Evolutionary conservation across 2,113 vertebrate species (phyloP), one percentile per base, ranked within the genome.

Genomic region (Apaloderma vittatum): DNA sequence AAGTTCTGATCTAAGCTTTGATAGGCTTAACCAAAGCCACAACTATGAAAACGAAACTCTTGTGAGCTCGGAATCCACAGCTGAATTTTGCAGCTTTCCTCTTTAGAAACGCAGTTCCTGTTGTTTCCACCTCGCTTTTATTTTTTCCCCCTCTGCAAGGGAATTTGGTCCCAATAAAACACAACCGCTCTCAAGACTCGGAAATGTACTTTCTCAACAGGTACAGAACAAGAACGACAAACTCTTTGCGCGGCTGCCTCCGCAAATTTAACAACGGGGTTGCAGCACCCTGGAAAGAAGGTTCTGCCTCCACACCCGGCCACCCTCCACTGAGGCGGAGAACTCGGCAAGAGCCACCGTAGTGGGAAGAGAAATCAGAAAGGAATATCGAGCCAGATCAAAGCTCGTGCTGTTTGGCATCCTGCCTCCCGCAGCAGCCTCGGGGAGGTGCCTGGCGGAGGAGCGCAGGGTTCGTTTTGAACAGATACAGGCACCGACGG

Each of bases 21-120:
- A 95, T 78, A 94, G 68, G 61, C 94, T 85, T 72, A 86, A 95
- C 57, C 88, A 89, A 97, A 96, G 89, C 88, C 92, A 92, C 92
- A 94, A 66, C 77, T 58, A 88, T 66, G 95, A 95, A 84, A 77
- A 91, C 18, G 51, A 54, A 95, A 92, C 90, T 81, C 22, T 21
- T 67, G 49, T 5, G 43, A 83, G 65, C 15, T 92, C 52, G 57
- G 61, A 74, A 89, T n/a, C 86, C 88, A 79, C 32, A 87, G 76
- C 36, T 78, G 18, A 86, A 51, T 57, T 85, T 32, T 75, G 65
- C 68, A 78, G 76, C 79, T 89, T 85, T 70, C 34, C 26, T 66
- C 0, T 0, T 45, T 4, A 21, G 21, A 86, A 54, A 68, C 65
- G 20, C 57, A 61, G 57, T 10, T 78, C 63, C 78, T n/a, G 20